Conservation (phyloP, 2,113 vertebrate genomes). For the Pelobates fuscus region DNA sequence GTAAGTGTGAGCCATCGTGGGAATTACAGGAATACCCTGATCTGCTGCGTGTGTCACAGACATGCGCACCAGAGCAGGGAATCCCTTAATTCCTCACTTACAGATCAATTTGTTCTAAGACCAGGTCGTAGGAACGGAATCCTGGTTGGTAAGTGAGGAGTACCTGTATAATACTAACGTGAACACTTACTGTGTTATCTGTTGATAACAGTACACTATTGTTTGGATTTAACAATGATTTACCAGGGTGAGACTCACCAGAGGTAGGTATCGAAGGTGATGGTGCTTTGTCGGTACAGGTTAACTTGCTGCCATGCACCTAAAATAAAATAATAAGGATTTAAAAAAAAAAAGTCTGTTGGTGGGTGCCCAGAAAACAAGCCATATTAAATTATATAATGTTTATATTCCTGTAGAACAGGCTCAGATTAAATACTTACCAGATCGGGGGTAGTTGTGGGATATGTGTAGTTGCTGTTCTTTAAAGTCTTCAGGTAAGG, state of each 20-base stretch:
- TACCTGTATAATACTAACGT: no score
- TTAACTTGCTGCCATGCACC: slow-evolving; percentile 76
- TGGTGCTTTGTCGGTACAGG: slow-evolving; percentile 70
- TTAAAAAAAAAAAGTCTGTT: background rate
- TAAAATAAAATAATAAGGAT: slow-evolving; percentile 52
- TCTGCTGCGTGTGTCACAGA: no score
- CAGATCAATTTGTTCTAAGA: no score
- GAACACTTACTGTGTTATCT: no score
- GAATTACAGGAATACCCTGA: no score
- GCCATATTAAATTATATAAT: no score
- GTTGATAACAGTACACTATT: no score
- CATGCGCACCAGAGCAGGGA: no score
- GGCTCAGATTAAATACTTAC: slow-evolving; percentile 7
- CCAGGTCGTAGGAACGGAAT: no score
- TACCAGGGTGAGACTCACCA: slow-evolving; percentile 64
- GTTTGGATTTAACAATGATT: background rate
- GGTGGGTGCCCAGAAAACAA: background rate
- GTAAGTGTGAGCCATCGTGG: no score
- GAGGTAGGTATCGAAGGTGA: slow-evolving; percentile 73
- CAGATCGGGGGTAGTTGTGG: slow-evolving; percentile 7
- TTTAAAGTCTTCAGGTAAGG: slow-evolving; percentile 68
- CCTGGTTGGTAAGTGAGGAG: no score
- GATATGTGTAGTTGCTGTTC: slow-evolving; percentile 66
- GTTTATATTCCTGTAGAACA: background rate
- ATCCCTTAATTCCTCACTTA: no score